A percentile compares a stretch with the other conserved stretches of the same genome.
Evolutionary conservation across 2,797 vertebrate species (phyloP).

Genomic region (Dermochelys coriacea): DNA sequence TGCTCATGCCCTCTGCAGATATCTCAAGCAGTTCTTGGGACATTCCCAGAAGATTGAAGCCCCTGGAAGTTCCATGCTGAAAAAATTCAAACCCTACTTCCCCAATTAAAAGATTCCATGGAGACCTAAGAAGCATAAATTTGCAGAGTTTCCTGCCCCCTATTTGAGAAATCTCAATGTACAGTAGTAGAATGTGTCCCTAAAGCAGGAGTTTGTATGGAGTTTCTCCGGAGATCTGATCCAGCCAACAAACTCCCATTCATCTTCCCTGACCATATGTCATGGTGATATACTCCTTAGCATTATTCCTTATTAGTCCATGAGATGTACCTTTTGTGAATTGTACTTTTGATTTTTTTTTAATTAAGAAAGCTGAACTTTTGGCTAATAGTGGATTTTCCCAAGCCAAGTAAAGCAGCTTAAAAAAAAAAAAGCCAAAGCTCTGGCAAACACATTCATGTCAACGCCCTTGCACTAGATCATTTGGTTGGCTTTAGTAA

Average conservation of each 20-base stretch:
- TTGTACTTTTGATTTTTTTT: conserved; percentile 54
- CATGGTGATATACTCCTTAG: background rate
- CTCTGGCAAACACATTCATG: conserved; percentile 59
- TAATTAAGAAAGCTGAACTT: conserved; percentile 66
- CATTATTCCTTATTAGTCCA: background rate
- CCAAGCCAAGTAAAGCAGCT: conserved; percentile 71
- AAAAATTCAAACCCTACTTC: background rate
- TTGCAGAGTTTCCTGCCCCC: background rate
- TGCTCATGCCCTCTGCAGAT: background rate
- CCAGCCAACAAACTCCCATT: background rate
- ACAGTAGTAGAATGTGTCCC: background rate
- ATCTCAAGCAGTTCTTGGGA: background rate
- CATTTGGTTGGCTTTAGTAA: conserved; percentile 56
- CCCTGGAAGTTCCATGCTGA: background rate
- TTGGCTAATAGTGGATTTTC: conserved; percentile 68
- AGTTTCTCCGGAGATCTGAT: background rate
- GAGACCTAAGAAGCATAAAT: background rate
- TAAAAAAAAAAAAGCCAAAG: conserved; percentile 57
- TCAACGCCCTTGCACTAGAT: conserved; percentile 49
- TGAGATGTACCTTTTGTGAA: background rate
- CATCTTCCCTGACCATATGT: background rate
- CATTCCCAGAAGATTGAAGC: background rate
- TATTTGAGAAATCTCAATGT: background rate
- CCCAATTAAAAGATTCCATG: background rate
- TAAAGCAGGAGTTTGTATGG: background rate